These are phyloP conservation scores for Zaprionus taronus DNA, from an alignment of 1,140 invertebrate genomes.

Conservation along the genomic window DNA sequence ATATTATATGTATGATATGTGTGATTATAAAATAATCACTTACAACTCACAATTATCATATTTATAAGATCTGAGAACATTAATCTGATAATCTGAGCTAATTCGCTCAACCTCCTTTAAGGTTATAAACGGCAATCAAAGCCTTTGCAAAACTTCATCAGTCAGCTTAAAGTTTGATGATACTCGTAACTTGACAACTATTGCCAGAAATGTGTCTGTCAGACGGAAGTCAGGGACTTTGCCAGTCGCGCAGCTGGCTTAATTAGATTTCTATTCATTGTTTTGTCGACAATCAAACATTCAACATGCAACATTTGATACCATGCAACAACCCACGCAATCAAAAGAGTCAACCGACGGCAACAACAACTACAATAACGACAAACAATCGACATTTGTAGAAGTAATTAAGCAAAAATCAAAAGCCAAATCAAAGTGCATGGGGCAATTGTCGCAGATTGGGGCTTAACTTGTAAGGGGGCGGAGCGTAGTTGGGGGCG, in stretches of 20 bases:
- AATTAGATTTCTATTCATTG: conserved; percentile 17
- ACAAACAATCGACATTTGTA: conserved; percentile 62
- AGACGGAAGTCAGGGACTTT: conserved; percentile 3
- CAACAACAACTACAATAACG: conserved; percentile 14
- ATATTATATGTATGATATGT: too few relatives aligned
- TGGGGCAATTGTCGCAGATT: conserved; percentile 77
- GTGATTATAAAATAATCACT: too few relatives aligned
- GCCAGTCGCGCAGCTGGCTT: conserved; percentile 7
- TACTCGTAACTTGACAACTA: conserved; percentile 5
- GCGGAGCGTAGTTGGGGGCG: conserved; percentile 7
- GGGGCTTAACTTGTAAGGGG: conserved; percentile 55
- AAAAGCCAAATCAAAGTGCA: conserved; percentile 82
- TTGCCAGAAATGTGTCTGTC: background rate
- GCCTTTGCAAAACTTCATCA: background rate
- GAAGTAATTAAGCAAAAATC: conserved; percentile 81
- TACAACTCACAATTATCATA: too few relatives aligned
- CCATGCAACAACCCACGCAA: conserved; percentile 39
- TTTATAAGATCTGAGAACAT: too few relatives aligned
- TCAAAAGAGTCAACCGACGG: conserved; percentile 22
- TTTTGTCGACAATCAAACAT: conserved; percentile 25
- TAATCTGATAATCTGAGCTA: background rate
- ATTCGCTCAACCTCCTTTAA: background rate
- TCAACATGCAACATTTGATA: conserved; percentile 44
- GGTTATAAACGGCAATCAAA: background rate
- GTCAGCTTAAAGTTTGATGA: conserved; percentile 2